These are phyloP conservation scores for Kradibia gibbosae DNA, from an alignment of 1,140 invertebrate genomes.

Conservation along the genomic window DNA sequence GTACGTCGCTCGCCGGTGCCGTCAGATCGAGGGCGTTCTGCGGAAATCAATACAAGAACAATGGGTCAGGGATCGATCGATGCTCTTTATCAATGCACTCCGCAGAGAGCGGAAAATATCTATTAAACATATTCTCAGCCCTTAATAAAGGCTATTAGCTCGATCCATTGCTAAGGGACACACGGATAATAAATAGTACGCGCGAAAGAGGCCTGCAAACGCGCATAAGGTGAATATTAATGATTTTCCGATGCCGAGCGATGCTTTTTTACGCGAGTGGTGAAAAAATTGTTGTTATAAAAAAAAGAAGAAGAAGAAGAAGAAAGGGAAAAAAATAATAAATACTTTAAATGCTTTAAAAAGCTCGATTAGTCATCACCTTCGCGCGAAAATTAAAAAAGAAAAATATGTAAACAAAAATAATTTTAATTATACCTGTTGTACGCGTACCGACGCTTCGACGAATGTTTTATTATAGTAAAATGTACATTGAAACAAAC, in stretches of 20 bases:
- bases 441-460: not conserved
- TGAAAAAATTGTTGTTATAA: no score
- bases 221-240: slow-evolving; percentile 6
- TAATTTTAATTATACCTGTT: not conserved
- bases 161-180: not conserved
- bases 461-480: not conserved
- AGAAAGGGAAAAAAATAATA: not conserved
- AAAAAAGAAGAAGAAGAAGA: not conserved
- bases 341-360: not conserved
- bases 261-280: not conserved
- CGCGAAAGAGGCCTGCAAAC: not conserved
- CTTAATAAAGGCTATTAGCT: not conserved
- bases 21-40: slow-evolving; percentile 95
- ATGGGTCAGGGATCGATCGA: no score
- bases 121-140: not conserved
- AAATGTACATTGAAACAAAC: not conserved
- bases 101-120: no score
- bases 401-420: not conserved
- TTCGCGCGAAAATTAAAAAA: not conserved
- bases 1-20: slow-evolving; percentile 89
- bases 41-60: not conserved
- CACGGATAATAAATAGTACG: not conserved
- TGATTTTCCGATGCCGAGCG: slow-evolving; percentile 7
- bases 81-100: no score
- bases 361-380: not conserved